Evolutionary conservation across 1,140 invertebrate genomes (phyloP).

Genomic region (Panonychus citri): DNA sequence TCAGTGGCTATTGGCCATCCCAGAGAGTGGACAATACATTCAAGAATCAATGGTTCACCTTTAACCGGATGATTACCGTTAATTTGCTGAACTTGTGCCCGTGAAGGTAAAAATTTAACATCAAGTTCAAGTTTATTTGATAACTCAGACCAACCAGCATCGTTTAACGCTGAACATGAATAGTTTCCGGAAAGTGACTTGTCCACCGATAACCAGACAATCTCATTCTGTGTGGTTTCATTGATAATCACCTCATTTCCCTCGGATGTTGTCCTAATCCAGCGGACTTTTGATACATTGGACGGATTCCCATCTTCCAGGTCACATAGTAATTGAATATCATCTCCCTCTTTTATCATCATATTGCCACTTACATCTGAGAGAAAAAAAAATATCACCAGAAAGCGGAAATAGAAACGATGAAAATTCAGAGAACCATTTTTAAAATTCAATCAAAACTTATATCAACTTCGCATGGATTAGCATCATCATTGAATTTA

Average conservation of each 20-base stretch:
- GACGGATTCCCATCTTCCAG: constrained; percentile 33
- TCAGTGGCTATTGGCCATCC: constrained; percentile 42
- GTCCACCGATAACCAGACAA: constrained; percentile 33
- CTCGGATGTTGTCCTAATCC: constrained; percentile 45
- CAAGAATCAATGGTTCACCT: constrained; percentile 44
- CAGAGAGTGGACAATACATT: constrained; percentile 51
- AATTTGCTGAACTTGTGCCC: constrained; percentile 17
- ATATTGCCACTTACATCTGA: neutral
- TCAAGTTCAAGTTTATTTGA: constrained; percentile 6
- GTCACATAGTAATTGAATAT: constrained; percentile 43
- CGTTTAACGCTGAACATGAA: constrained; percentile 60
- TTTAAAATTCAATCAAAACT: too few relatives aligned
- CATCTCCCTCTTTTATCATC: constrained; percentile 43
- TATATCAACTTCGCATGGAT: too few relatives aligned
- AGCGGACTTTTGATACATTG: constrained; percentile 28
- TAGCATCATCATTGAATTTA: too few relatives aligned
- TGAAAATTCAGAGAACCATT: too few relatives aligned
- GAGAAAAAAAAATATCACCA: neutral
- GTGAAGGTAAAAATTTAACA: constrained; percentile 11
- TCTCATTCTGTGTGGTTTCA: constrained; percentile 29
- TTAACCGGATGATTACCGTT: constrained; percentile 26
- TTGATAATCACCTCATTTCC: constrained; percentile 30
- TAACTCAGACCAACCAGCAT: constrained; percentile 50
- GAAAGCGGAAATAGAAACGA: too few relatives aligned
- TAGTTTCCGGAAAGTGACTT: constrained; percentile 73